phyloP scores from a whole-genome alignment of 64 coral and sea anemone species.

The Pocillopora verrucosa region DNA sequence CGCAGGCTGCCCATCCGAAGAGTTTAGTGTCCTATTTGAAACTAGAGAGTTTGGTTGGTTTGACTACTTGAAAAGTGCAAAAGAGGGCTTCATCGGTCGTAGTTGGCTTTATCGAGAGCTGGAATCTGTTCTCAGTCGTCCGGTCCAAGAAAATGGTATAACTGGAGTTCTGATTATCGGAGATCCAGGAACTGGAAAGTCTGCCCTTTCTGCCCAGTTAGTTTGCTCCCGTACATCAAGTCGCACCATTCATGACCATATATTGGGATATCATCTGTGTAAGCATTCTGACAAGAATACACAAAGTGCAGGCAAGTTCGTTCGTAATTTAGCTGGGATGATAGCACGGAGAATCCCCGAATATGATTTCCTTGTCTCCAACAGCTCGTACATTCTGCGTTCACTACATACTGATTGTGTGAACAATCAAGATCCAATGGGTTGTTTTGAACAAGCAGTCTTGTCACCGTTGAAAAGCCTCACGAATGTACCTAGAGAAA shows the following conservation, averaged over 20 bases:
- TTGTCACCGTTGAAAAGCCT: conserved; percentile 35
- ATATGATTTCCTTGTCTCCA: conserved; percentile 43
- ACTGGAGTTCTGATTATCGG: conserved; percentile 53
- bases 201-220: conserved; percentile 55
- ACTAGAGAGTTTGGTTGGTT: conserved; percentile 51
- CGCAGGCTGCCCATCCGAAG: conserved; percentile 22
- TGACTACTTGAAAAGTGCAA: conserved; percentile 42
- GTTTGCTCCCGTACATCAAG: conserved; percentile 72
- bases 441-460: conserved; percentile 56
- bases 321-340: conserved; percentile 63
- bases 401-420: conserved; percentile 44
- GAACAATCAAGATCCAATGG: conserved; percentile 35
- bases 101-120: conserved; percentile 66
- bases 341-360: conserved; percentile 29
- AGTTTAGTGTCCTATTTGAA: conserved; percentile 11
- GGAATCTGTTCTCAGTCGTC: background rate
- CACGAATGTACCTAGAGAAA: background rate
- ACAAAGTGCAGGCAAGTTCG: conserved; percentile 62
- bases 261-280: conserved; percentile 78
- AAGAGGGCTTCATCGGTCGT: conserved; percentile 66
- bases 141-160: background rate
- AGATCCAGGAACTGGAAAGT: conserved; percentile 73
- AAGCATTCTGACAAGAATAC: conserved; percentile 72
- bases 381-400: conserved; percentile 19
- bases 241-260: conserved; percentile 50